Percentiles rank a stretch among this genome's conserved stretches.
Evolutionary conservation across 2,797 vertebrate genomes (phyloP).

Genomic region (Micromesistius poutassou): DNA sequence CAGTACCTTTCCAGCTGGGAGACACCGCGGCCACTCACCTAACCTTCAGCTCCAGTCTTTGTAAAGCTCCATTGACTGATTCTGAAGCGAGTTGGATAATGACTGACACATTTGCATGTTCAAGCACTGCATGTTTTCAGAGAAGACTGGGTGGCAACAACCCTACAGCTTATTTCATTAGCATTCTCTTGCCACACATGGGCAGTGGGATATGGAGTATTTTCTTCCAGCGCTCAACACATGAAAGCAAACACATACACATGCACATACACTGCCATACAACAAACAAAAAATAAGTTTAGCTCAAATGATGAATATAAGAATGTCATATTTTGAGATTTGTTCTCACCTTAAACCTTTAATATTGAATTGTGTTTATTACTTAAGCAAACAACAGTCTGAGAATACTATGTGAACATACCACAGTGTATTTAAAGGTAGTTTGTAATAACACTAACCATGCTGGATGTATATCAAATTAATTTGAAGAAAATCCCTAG

Average conservation of each 20-base stretch:
- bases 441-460: neutral
- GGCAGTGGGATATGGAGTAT: conserved; percentile 50
- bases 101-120: neutral
- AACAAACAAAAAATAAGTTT: too few relatives aligned
- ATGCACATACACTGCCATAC: neutral
- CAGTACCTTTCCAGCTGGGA: neutral
- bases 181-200: conserved; percentile 50
- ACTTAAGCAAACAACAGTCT: neutral
- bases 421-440: neutral
- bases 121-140: conserved; percentile 16
- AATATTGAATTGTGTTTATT: neutral
- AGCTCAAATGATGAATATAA: too few relatives aligned
- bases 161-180: conserved; percentile 58
- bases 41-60: neutral
- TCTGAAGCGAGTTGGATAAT: neutral
- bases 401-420: neutral
- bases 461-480: neutral
- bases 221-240: conserved; percentile 51
- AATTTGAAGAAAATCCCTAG: neutral
- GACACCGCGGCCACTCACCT: neutral
- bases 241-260: conserved; percentile 17
- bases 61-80: neutral
- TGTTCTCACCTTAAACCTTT: too few relatives aligned
- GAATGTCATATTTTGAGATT: too few relatives aligned
- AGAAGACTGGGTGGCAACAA: conserved; percentile 46